phyloP scores from a whole-genome alignment of 2,888 invertebrate species.

The Rotaria sp. region DNA sequence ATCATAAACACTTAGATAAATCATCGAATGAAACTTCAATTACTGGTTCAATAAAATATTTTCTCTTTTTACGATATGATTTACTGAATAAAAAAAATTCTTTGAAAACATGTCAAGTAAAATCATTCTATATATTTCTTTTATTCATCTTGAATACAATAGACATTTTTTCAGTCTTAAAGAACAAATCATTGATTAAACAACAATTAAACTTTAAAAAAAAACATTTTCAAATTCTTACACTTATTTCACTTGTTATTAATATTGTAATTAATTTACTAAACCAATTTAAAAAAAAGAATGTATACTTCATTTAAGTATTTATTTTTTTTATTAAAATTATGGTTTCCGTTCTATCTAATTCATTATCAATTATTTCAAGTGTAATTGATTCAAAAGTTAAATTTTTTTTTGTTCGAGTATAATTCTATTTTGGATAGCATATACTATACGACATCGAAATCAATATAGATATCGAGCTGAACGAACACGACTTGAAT shows the following conservation, averaged over 20 bases:
- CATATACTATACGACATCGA: slow-evolving; percentile 52
- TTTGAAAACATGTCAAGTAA: background rate
- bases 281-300: too few relatives aligned
- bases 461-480: slow-evolving; percentile 56
- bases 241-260: background rate
- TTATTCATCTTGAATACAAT: background rate
- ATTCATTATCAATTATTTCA: slow-evolving; percentile 57
- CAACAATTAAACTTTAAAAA: background rate
- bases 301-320: too few relatives aligned
- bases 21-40: background rate
- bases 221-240: background rate
- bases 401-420: slow-evolving; percentile 57
- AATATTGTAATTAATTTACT: background rate
- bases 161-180: background rate
- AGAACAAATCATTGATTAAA: background rate
- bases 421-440: slow-evolving; percentile 54
- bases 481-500: slow-evolving; percentile 56
- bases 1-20: background rate
- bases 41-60: background rate
- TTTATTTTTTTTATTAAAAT: slow-evolving; percentile 54
- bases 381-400: slow-evolving; percentile 57
- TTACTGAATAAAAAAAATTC: background rate
- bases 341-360: slow-evolving; percentile 55
- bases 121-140: background rate
- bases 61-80: background rate